phyloP scores from a whole-genome alignment of 2,888 invertebrate genomes.

The Polydrusus tereticollis region DNA sequence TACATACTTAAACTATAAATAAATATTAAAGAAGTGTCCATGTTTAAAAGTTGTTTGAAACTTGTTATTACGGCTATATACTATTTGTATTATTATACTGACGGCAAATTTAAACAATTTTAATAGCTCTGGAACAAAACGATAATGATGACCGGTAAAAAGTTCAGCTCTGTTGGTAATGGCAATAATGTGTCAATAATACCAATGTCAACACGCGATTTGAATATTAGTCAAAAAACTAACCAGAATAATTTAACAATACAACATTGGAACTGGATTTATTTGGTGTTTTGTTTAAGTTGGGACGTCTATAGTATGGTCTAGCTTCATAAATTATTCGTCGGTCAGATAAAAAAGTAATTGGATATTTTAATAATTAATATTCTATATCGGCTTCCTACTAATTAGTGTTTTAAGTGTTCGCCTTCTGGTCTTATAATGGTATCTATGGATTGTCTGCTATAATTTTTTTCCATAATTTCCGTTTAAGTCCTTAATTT shows the following conservation, averaged over 20 bases:
- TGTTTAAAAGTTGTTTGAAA: neutral
- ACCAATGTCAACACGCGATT: conserved; percentile 28
- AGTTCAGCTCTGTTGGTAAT: conserved; percentile 14
- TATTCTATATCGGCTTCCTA: too few species aligned
- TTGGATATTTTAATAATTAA: neutral
- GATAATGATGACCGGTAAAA: conserved; percentile 12
- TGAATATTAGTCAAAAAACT: conserved; percentile 18
- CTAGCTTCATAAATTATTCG: neutral
- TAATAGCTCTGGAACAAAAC: neutral
- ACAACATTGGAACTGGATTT: neutral
- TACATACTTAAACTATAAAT: neutral
- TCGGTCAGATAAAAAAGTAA: neutral
- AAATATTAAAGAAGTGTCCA: neutral
- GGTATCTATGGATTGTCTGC: too few species aligned
- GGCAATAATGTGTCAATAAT: conserved; percentile 13
- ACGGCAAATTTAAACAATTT: neutral
- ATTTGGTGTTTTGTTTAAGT: conserved; percentile 2
- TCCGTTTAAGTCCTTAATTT: too few species aligned
- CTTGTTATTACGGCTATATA: neutral
- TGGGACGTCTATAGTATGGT: neutral
- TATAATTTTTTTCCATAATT: too few species aligned
- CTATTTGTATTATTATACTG: neutral
- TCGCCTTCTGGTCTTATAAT: too few species aligned
- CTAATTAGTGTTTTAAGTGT: too few species aligned
- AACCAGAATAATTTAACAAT: conserved; percentile 22